Evolutionary conservation across 1,140 invertebrate species (phyloP), one percentile per base, ranked within the genome.

Genomic region (Odontomachus brunneus): DNA sequence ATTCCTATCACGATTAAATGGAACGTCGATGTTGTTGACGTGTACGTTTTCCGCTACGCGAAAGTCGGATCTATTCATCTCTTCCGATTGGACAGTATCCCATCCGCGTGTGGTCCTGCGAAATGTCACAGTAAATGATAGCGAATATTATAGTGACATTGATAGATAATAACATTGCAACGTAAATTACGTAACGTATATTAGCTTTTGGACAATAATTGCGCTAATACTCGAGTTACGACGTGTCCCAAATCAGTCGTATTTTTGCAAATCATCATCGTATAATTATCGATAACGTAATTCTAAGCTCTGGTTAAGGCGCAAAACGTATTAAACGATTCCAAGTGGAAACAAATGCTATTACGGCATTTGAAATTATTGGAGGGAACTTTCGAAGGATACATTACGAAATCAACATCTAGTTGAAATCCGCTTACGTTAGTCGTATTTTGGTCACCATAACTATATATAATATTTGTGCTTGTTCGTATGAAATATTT

Each of bases 391-490:
- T 80, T 44, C 14, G 15, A 22, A 9, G 33, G 26, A 48, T 22
- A 22, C 14, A 0, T 44, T 62, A 75, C 2, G 2, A 33, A 55
- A 67, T 19, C 22, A 38, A 69, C 15, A 15, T 65, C 22, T 62
- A 66, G 15, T 29, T 59, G 26, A 33, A 66, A 38, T 76, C 33
- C 29, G 65, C 75, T 48, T 80, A 57, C 62, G 66, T 80, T 69
- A 67, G 17, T 67, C 33, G 29, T 78, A 44, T 33, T 78, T 78
- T 78, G 62, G 49, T 78, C 75, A 19, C 62, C 29, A 14, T 67
- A 78, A 55, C 49, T 55, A 80, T 67, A 69, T 55, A 80, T 67
- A 69, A 71, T 80, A 80, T 71, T 71, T 80, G 63, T 69, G 75
- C 75, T 78, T 33, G 33, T 80, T 80, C 22, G 33, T 71, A 80